phyloP scores from a whole-genome alignment of 2,888 invertebrate species.

The Cistogaster globosa region DNA sequence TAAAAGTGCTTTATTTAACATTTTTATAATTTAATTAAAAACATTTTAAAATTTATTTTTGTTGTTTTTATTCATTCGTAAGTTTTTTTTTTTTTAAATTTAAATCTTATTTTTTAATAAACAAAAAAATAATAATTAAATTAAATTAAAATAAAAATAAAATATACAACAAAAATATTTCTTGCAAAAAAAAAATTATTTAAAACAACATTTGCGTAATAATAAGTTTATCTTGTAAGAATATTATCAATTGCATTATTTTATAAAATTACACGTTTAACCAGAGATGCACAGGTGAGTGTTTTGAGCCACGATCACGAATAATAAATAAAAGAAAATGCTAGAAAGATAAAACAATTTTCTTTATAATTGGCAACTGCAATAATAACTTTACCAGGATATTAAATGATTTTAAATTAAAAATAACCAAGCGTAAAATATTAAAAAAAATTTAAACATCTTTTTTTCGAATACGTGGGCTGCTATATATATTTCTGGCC shows the following conservation, averaged over 20 bases:
- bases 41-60: background rate
- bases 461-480: too few relatives aligned
- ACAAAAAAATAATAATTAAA: background rate
- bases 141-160: background rate
- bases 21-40: conserved; percentile 40
- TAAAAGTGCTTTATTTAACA: conserved; percentile 29
- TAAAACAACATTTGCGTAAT: too few relatives aligned
- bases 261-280: background rate
- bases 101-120: background rate
- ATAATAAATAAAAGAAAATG: too few relatives aligned
- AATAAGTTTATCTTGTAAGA: conserved; percentile 26
- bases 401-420: too few relatives aligned
- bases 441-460: too few relatives aligned
- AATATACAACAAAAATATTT: background rate
- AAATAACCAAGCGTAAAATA: too few relatives aligned
- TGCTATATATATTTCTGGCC: too few relatives aligned
- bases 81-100: background rate
- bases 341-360: too few relatives aligned
- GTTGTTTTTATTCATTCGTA: too few relatives aligned
- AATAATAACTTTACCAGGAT: too few relatives aligned
- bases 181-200: background rate
- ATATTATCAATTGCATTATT: conserved; percentile 22
- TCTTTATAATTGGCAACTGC: too few relatives aligned
- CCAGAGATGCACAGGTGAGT: background rate
- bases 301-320: background rate